Percentiles rank a stretch among this genome's conserved stretches.
These are phyloP conservation scores for Hyperopisus bebe DNA, from an alignment of 2,113 vertebrate genomes.

Conservation along the genomic window DNA sequence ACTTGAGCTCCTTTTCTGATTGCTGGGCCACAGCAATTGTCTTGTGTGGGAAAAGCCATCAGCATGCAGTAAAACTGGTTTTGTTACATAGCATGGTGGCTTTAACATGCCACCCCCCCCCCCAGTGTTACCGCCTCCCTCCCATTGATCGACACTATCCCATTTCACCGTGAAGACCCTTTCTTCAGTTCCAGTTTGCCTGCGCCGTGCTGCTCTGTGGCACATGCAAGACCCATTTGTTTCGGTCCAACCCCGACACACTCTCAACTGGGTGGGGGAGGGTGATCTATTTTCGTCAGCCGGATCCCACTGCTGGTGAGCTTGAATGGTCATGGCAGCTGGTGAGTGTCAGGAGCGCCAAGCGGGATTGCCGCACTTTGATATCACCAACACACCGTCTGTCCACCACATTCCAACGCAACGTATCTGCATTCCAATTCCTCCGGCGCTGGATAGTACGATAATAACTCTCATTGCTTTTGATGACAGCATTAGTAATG, in stretches of 20 bases:
- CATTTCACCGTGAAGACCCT: background rate
- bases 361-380: background rate
- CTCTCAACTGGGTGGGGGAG: background rate
- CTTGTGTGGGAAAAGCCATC: background rate
- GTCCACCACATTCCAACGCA: background rate
- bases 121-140: background rate
- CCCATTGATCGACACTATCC: background rate
- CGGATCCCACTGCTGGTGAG: background rate
- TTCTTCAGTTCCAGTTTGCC: conserved; percentile 4
- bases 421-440: background rate
- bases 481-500: background rate
- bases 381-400: background rate
- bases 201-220: background rate
- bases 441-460: background rate
- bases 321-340: conserved; percentile 15
- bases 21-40: background rate
- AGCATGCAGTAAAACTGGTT: background rate
- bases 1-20: background rate
- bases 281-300: conserved; percentile 18
- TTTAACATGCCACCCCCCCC: background rate
- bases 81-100: background rate
- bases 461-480: background rate
- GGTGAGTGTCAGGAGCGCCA: background rate
- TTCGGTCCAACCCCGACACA: background rate
- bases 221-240: conserved; percentile 20